A percentile compares a stretch with the other conserved stretches of the same genome.
phyloP scores from a whole-genome alignment of 1,140 invertebrate species.

The Drosophila chauvacae region DNA sequence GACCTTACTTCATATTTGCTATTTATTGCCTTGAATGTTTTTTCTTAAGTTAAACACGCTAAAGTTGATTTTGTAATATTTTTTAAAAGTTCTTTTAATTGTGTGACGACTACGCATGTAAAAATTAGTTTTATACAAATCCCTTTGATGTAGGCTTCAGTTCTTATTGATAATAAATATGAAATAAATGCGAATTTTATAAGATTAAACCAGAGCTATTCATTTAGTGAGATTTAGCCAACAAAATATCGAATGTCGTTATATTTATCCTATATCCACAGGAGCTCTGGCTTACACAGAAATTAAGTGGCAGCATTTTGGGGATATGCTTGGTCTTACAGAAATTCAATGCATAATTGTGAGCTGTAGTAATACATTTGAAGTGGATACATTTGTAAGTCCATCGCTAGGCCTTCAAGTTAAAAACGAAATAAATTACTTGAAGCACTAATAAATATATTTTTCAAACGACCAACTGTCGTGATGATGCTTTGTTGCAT shows the following conservation, averaged over 20 bases:
- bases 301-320: slow-evolving; percentile 8
- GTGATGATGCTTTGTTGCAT: neutral
- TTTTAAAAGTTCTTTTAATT: slow-evolving; percentile 34
- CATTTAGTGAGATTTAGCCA: too few species aligned
- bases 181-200: slow-evolving; percentile 40
- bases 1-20: slow-evolving; percentile 48
- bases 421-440: neutral
- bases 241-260: neutral
- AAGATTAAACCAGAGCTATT: slow-evolving; percentile 26
- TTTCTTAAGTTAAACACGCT: slow-evolving; percentile 42
- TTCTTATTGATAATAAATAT: slow-evolving; percentile 35
- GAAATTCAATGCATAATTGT: slow-evolving; percentile 2
- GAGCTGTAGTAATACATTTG: neutral
- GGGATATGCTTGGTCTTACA: slow-evolving; percentile 9
- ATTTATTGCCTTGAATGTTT: slow-evolving; percentile 73
- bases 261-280: neutral
- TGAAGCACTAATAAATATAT: too few species aligned
- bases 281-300: neutral
- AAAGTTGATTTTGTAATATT: slow-evolving; percentile 38
- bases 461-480: neutral
- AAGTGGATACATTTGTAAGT: neutral
- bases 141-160: slow-evolving; percentile 12
- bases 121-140: slow-evolving; percentile 51
- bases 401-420: neutral
- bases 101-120: slow-evolving; percentile 57